Percentiles rank a stretch among this genome's conserved stretches.
Evolutionary conservation across 2,888 invertebrate genomes (phyloP).

Genomic region (Ischnus inquisitorius): DNA sequence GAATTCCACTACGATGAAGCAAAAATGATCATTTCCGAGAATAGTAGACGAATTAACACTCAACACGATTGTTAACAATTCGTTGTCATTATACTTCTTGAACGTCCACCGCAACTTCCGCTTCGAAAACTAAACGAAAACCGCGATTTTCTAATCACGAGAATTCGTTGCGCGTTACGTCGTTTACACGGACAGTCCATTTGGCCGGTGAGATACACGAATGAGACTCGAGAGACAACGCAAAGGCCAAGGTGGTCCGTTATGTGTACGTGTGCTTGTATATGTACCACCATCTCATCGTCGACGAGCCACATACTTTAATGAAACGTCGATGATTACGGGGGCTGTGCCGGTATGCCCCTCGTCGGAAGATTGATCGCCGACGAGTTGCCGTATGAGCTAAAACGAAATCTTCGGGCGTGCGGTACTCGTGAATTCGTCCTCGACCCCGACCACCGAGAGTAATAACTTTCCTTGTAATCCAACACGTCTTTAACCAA

Average conservation of each 20-base stretch:
- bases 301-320: slow-evolving; percentile 51
- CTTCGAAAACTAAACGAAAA: not conserved
- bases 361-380: slow-evolving; percentile 55
- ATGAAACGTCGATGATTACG: slow-evolving; percentile 62
- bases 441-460: slow-evolving; percentile 53
- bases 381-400: slow-evolving; percentile 31
- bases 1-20: too few relatives aligned
- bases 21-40: too few relatives aligned
- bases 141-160: not conserved
- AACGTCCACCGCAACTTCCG: not conserved
- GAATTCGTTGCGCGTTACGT: slow-evolving; percentile 3
- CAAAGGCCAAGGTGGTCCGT: slow-evolving; percentile 44
- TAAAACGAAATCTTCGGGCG: slow-evolving; percentile 33
- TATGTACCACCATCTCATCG: slow-evolving; percentile 17
- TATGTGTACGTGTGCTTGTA: slow-evolving; percentile 10
- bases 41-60: too few relatives aligned
- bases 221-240: slow-evolving; percentile 20
- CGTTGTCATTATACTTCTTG: too few relatives aligned
- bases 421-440: slow-evolving; percentile 43
- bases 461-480: slow-evolving; percentile 57
- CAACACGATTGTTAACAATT: too few relatives aligned
- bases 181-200: not conserved
- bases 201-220: not conserved
- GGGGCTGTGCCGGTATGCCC: slow-evolving; percentile 27
- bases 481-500: slow-evolving; percentile 33